Base-by-base conservation (phyloP, 2,797 vertebrate species). In the Borostomias antarcticus region DNA sequence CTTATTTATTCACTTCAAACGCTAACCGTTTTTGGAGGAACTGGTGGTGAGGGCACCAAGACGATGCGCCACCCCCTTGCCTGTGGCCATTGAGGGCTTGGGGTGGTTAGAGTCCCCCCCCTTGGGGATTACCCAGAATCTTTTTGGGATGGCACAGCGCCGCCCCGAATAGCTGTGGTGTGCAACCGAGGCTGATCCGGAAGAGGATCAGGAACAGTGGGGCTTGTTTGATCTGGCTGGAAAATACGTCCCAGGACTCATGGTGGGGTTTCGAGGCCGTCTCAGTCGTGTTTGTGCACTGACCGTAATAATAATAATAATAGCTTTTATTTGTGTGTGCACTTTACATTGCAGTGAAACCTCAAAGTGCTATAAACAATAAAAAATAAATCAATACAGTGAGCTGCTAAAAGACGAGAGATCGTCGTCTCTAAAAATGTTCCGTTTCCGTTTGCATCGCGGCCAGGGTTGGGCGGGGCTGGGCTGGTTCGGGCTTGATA, bases 1-100 rank as follows among this genome's bases (percentile, higher is more conserved):
- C 88, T 87, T 89, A 90, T 91, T 89, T 85, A 84, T 77, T 78
- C 82, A 88, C 88, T 88, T 90, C 85, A 90, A 90, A 93, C 82
- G 66, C 85, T 79, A 74, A 53, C 29, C 76, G 50, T 62, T 85
- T 90, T 88, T 70, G 73, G 74, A 85, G 73, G 71, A 70, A 73
- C 80, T 81, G 78, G 77, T 29, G 58, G n/a, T n/a, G n/a, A n/a
- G n/a, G 76, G 72, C 77, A 57, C 72, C 76, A 82, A 88, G 82
- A 86, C 83, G 70, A 69, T 77, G 65, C 74, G 74, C 85, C 83
- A 79, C 85, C 83, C 77, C 83, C 77, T 85, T 69, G 62, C 73
- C 82, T 76, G 64, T 1, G 17, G 82, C 85, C 83, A 0, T 80
- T 3, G 72, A 76, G 86, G 86, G 89, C 72, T 78, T 64, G 70